Base-by-base conservation (phyloP, 2,113 vertebrate genomes). In the Thamnaconus septentrionalis region DNA sequence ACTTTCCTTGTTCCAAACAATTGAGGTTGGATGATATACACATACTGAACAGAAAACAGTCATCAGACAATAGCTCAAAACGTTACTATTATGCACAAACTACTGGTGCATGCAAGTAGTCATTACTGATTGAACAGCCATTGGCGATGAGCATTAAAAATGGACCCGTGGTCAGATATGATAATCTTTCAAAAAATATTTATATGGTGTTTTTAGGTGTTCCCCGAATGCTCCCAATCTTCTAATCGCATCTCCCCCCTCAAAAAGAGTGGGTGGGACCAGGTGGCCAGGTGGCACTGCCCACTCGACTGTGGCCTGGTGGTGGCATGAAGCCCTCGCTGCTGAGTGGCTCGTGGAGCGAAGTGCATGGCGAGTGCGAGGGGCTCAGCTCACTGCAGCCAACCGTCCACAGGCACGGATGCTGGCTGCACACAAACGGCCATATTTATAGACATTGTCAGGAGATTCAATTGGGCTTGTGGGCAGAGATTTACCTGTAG, bases 331-430 rank as follows among this genome's bases (percentile, higher is more conserved):
- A 87, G 0, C 75, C 78, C 52, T 96, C 95, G 59, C 90, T 71
- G 53, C 82, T 85, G 67, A 91, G 81, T 40, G 92, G 73, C 51
- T 87, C 60, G 0, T 92, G 77, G 47, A 93, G 77, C 64, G 93
- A 3, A 43, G 80, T 7, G 83, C 86, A 90, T 0, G 91, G 87
- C 0, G 93, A 85, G 3, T 92, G 79, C 56, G 93, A 41, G 52
- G 94, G 84, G 10, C 92, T 87, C 52, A 90, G 74, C 8, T 91
- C 94, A 3, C 88, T 75, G 57, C 93, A 91, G 5, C 95, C 90
- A 67, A 95, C 90, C 8, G 94, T 93, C 96, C 96, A 98, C 64
- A 97, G 91, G 81, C 94, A 97, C 0, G 95, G 93, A 59, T 94
- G 96, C 84, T 95, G 94, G 84, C 96, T 98, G 90, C 18, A 66